These are phyloP conservation scores for Tetrax tetrax DNA, from an alignment of 2,113 vertebrate genomes.

Conservation along the genomic window DNA sequence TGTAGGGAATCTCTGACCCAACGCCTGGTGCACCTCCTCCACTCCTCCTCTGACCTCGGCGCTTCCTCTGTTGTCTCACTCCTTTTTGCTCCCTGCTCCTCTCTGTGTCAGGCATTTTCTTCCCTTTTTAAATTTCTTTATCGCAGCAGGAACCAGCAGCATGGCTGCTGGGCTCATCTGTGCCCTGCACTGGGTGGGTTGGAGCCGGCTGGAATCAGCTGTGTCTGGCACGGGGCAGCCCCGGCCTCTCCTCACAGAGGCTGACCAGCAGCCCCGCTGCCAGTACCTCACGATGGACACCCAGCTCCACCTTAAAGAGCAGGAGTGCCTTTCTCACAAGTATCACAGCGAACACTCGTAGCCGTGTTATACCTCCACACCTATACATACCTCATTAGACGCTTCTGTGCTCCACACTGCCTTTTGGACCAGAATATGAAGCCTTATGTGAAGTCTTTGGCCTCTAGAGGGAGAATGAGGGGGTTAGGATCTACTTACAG, in stretches of 20 bases:
- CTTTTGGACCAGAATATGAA: background rate
- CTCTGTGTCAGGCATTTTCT: background rate
- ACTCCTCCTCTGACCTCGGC: background rate
- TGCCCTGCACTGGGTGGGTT: background rate
- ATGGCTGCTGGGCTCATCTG: fast-evolving
- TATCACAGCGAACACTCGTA: background rate
- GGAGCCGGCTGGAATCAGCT: too few species aligned
- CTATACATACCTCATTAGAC: background rate
- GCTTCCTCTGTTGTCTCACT: background rate
- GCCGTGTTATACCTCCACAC: background rate
- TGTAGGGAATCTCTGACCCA: background rate
- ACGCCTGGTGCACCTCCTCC: background rate
- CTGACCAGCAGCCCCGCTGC: fast-evolving
- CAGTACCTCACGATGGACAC: fast-evolving
- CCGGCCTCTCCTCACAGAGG: too few species aligned
- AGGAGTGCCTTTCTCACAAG: background rate
- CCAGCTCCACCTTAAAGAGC: background rate
- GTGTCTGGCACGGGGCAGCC: too few species aligned
- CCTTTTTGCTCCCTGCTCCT: background rate
- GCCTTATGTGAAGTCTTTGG: background rate
- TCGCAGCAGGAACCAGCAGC: fast-evolving
- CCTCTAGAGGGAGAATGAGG: background rate
- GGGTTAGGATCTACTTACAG: background rate
- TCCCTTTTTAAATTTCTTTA: background rate
- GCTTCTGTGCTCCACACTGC: background rate